A percentile compares a stretch with the other conserved stretches of the same genome.
Evolutionary conservation across 1,140 invertebrate genomes (phyloP).

Genomic region (Macrobrachium rosenbergii): DNA sequence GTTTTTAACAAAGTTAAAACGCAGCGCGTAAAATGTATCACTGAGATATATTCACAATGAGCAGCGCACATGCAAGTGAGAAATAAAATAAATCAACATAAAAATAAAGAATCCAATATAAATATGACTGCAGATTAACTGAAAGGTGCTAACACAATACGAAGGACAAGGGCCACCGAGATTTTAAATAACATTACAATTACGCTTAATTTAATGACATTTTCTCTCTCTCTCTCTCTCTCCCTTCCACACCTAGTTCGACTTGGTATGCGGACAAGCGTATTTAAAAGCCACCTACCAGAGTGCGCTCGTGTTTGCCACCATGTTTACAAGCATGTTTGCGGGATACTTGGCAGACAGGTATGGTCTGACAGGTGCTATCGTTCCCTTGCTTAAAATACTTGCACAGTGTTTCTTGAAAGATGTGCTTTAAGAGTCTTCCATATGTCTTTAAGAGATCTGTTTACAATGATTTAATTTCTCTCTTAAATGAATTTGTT

Average conservation of each 20-base stretch:
- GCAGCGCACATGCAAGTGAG: neutral
- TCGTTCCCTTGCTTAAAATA: neutral
- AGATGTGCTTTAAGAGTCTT: neutral
- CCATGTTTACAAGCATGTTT: constrained; percentile 25
- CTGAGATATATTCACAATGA: no score
- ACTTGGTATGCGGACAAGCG: constrained; percentile 22
- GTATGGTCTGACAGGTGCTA: constrained; percentile 8
- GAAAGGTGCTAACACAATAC: neutral
- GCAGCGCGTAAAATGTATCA: no score
- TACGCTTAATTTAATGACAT: neutral
- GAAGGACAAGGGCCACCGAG: neutral
- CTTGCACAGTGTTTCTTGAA: neutral
- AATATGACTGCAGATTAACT: neutral
- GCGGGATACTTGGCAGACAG: constrained; percentile 38
- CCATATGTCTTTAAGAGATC: no score
- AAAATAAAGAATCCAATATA: neutral
- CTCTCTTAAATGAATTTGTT: no score
- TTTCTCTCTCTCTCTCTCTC: neutral
- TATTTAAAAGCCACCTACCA: constrained; percentile 35
- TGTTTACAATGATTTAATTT: no score
- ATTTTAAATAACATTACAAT: neutral
- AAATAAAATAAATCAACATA: neutral
- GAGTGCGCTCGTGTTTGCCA: constrained; percentile 21
- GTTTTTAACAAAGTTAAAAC: no score
- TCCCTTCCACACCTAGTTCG: constrained; percentile 7